Conservation (phyloP, 2,113 vertebrate species). For the Circaetus cinerascens region DNA sequence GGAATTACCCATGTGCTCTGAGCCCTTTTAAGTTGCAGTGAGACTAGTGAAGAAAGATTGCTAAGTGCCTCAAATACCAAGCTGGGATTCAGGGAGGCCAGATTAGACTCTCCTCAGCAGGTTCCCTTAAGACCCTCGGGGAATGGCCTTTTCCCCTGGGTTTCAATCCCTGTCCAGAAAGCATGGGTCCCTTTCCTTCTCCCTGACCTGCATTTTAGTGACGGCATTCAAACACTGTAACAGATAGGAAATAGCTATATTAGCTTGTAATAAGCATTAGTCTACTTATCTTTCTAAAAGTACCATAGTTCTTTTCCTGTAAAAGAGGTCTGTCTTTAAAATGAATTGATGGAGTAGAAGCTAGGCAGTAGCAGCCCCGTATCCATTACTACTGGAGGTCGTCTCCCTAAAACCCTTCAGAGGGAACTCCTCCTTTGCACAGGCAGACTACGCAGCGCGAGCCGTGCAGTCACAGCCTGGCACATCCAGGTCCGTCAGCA, state of each 20-base stretch:
- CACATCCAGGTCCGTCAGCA: not conserved
- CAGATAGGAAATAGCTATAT: not conserved
- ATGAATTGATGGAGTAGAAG: not conserved
- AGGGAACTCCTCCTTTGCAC: not conserved
- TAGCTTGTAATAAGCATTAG: not conserved
- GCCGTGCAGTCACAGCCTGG: not conserved
- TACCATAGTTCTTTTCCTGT: not conserved
- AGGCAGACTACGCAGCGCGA: rapidly evolving
- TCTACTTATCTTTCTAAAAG: not conserved
- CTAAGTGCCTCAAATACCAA: not conserved
- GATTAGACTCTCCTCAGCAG: not conserved
- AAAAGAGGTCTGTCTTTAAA: not conserved
- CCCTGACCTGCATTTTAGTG: not conserved
- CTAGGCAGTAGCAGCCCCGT: not conserved
- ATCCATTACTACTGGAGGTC: not conserved
- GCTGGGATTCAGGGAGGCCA: not conserved
- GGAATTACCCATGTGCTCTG: not conserved
- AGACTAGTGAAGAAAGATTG: not conserved
- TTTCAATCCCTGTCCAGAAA: not conserved
- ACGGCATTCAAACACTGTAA: not conserved
- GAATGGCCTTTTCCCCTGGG: not conserved
- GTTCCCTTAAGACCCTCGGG: not conserved
- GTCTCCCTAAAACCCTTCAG: not conserved
- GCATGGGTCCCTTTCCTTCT: not conserved
- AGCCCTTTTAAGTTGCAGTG: not conserved